Conservation (phyloP, 2,797 vertebrate genomes). For the Channallabes apus region DNA sequence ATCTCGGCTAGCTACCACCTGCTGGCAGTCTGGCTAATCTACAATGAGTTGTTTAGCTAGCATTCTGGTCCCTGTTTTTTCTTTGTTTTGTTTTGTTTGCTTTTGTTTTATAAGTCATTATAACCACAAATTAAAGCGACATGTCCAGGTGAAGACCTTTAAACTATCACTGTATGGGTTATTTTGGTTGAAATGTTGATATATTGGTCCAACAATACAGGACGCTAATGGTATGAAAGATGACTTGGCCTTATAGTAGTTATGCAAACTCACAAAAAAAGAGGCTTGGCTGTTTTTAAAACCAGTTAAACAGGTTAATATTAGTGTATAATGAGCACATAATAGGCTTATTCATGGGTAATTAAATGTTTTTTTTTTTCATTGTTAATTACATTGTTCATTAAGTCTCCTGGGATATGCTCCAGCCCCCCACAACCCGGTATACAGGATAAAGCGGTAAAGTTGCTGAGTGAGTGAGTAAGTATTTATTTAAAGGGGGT, state of each 20-base stretch:
- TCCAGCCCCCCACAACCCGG: too few species aligned
- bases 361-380: background rate
- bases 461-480: too few species aligned
- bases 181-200: too few species aligned
- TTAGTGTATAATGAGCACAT: background rate
- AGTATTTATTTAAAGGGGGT: too few species aligned
- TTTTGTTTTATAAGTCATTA: background rate
- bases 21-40: background rate
- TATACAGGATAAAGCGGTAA: too few species aligned
- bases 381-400: too few species aligned
- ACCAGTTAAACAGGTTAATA: background rate
- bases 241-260: background rate
- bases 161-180: background rate
- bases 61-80: background rate
- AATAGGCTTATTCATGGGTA: background rate
- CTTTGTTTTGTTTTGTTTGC: too few species aligned
- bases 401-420: too few species aligned
- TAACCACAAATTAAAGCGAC: background rate
- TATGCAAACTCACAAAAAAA: background rate
- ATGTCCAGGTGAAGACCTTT: too few species aligned
- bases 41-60: background rate
- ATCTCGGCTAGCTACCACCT: slow-evolving; percentile 18
- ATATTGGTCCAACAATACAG: background rate
- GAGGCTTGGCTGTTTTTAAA: background rate
- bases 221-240: background rate